These are phyloP conservation scores for Tapirus indicus DNA, from an alignment of 2,797 vertebrate genomes.

Conservation along the genomic window DNA sequence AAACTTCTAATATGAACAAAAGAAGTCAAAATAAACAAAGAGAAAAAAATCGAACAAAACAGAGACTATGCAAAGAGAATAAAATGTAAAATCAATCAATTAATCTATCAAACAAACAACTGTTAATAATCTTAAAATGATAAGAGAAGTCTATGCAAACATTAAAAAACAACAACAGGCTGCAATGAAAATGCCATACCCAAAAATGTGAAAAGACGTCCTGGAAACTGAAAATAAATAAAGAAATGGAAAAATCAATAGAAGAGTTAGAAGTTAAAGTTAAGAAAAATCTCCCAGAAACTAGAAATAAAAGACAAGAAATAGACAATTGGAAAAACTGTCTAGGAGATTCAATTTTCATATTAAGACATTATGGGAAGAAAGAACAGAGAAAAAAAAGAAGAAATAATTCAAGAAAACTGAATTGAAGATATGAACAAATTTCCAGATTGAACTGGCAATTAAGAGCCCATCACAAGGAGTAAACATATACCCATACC, in stretches of 20 bases:
- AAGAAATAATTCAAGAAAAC: neutral
- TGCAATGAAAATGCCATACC: neutral
- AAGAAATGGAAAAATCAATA: neutral
- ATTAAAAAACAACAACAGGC: neutral
- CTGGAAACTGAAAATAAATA: neutral
- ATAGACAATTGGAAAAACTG: neutral
- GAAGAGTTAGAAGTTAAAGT: neutral
- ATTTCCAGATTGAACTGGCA: neutral
- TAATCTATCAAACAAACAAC: neutral
- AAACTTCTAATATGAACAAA: neutral
- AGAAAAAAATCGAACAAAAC: neutral
- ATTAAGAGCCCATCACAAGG: too few species aligned
- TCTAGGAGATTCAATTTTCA: neutral
- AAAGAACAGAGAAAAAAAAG: neutral
- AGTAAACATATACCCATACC: too few species aligned
- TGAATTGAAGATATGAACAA: neutral
- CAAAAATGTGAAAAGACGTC: neutral
- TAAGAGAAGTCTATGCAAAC: neutral
- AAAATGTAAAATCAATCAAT: neutral
- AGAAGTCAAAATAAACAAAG: neutral
- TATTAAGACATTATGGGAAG: neutral
- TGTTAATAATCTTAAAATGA: neutral
- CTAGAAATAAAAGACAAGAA: neutral
- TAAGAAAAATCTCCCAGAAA: neutral
- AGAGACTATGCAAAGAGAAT: neutral